Evolutionary conservation across 2,113 vertebrate genomes (phyloP), one percentile per base, ranked within the genome.

Genomic region (Stomatorhinus ivindoensis): DNA sequence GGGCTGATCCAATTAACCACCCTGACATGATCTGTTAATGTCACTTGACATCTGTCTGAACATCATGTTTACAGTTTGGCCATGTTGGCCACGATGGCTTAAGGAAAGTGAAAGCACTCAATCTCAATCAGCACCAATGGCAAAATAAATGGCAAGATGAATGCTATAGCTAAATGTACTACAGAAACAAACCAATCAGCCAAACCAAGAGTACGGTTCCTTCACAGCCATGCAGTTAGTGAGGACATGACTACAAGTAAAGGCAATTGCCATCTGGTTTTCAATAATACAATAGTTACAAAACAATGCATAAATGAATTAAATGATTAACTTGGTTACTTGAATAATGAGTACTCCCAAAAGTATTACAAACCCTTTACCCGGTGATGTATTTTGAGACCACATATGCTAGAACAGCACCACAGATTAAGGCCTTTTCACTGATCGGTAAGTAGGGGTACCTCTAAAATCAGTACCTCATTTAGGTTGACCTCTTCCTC

Each of bases 391-490:
- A 69, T 31, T 69, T 13, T 69, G 4, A 86, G 17, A 86, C 42
- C 44, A 86, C n/a, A 42, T 84, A 48, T 27, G 44, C 47, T 27
- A 31, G 24, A n/a, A 15, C 47, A 86, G 50, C 31, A 39, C 15
- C n/a, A 35, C 47, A 31, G 55, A 46, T n/a, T 3, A n/a, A 88
- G 87, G 11, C 21, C 39, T 47, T 11, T 47, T 47, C 39, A n/a
- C 42, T n/a, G 44, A n/a, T 7, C 4, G 82, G 21, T 11, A 80
- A 31, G 46, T 50, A 53, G 48, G n/a, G 61, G 27, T 24, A 85
- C 7, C 46, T 21, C 44, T n/a, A n/a, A 47, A 85, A 24, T 7
- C 53, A 94, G 94, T 97, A 97, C 97, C 97, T 97, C 95, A 95
- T 93, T 93, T 92, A 95, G 94, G 91, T 94, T 86, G 58, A 96